Base-by-base conservation (phyloP, 2,888 invertebrate species). In the Adela reaumurella region DNA sequence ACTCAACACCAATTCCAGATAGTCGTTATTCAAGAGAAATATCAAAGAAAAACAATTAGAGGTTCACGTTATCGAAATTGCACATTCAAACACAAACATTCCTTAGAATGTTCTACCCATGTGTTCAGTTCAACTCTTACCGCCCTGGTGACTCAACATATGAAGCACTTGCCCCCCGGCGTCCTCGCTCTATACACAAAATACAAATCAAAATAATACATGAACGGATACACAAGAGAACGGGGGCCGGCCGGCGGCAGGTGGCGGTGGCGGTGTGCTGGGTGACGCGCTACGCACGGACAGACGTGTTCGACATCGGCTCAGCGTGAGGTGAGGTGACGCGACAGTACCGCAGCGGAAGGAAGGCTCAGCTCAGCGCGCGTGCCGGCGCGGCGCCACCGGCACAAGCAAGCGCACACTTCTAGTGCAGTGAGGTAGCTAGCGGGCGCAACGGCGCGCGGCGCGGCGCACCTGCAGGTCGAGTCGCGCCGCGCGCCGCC, bases 81-180 rank as follows among this genome's bases (percentile, higher is more conserved):
- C 77, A 74, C 78, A 74, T 78, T 77, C 78, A 77, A 68, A 77
- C 78, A 78, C 76, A 77, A 76, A 77, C 77, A 78, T 76, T 77
- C 76, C 74, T 74, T 76, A 72, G 74, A 65, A 69, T 73, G 65
- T 74, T 72, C 77, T 77, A 77, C 71, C 77, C 77, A 76, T 64
- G 69, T 70, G 70, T 71, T 61, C 70, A 72, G 68, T 70, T 59
- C 67, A 70, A 72, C 73, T 83, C 91, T 92, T 92, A 94, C 94
- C 93, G 89, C 94, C 93, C 90, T 94, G 94, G 81, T 90, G 89
- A 81, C 89, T 86, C 83, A 94, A 84, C 86, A 88, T 87, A 81
- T 89, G 88, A 83, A 93, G 81, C 70, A 94, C 94, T 83, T 90
- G 88, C 80, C 89, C 88, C 76, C 93, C 94, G 72, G 89, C 86